Conservation (phyloP, 2,888 invertebrate genomes). For the Parnassius smintheus region DNA sequence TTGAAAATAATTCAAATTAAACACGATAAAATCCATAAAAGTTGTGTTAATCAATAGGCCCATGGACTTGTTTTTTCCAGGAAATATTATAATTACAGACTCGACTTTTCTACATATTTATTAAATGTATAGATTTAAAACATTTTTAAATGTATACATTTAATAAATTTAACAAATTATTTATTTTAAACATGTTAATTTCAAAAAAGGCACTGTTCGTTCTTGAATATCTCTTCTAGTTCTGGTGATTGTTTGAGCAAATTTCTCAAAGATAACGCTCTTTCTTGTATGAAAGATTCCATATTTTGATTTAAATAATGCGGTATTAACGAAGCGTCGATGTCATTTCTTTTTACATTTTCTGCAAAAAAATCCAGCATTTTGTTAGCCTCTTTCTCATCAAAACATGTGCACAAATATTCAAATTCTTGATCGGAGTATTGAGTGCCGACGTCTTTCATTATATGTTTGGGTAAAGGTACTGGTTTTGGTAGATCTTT, state of each 20-base stretch:
- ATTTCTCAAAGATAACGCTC: constrained; percentile 49
- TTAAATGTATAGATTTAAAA: too few species aligned
- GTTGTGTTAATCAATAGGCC: too few species aligned
- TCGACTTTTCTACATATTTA: too few species aligned
- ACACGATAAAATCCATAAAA: too few species aligned
- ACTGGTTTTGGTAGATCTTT: constrained; percentile 33
- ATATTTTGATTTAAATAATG: constrained; percentile 36
- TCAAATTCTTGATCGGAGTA: constrained; percentile 56
- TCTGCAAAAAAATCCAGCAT: constrained; percentile 17
- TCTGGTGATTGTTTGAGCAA: constrained; percentile 47
- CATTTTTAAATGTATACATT: too few species aligned
- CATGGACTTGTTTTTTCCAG: too few species aligned
- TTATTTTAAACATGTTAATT: too few species aligned
- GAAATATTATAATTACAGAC: too few species aligned
- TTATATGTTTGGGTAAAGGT: constrained; percentile 34
- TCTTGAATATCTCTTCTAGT: constrained; percentile 57
- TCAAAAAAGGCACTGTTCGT: constrained; percentile 39
- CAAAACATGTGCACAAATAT: constrained; percentile 56
- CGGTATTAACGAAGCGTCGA: constrained; percentile 40
- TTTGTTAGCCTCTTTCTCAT: constrained; percentile 40
- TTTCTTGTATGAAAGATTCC: constrained; percentile 47
- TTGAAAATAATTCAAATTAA: too few species aligned
- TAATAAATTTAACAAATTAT: too few species aligned
- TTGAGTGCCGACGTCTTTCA: constrained; percentile 50
- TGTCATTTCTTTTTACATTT: constrained; percentile 21